Base-by-base conservation (phyloP, 2,797 vertebrate genomes). In the Balearica regulorum region DNA sequence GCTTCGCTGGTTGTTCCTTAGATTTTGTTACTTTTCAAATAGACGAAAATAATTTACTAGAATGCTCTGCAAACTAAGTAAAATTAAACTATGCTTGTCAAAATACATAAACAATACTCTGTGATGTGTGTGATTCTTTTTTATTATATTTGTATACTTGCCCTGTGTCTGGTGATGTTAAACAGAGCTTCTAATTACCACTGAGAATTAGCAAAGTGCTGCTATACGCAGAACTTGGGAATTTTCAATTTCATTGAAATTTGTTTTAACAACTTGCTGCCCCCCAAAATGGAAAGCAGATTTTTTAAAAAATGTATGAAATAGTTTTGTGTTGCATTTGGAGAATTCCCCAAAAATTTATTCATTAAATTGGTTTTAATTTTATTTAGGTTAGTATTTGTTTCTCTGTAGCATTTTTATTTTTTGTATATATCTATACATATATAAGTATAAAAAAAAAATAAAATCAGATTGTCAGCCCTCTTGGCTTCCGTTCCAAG, bases 81-180 rank as follows among this genome's bases (percentile, higher is more conserved):
- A 93, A 92, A 72, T 75, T 65, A 94, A 96, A 60, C 57, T 83
- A 7, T 75, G 22, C 41, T 75, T 95, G 76, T 96, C 65, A 91
- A 93, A 91, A 86, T 89, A 55, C 7, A 17, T 76, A 90, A 79
- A 57, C 31, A 41, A 0, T 70, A 57, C 10, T 66, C 33, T 72
- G 33, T 70, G 44, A 86, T 68, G 68, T 16, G 64, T 8, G 6
- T 75, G 75, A 31, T 71, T 90, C 22, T 66, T 87, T 81, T 83
- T 78, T 94, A 49, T 79, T 49, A 13, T 35, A 31, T 77, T 93
- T 51, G 10, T 91, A 7, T 81, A 20, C 33, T 94, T 92, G 86
- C 46, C 90, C 55, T 15, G 3, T 94, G 66, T 84, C 65, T 94
- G 35, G 17, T 92, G 79, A 89, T 95, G 55, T 92, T 91, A 90